A percentile compares a stretch with the other conserved stretches of the same genome.
Evolutionary conservation across 2,113 vertebrate genomes (phyloP).

Genomic region (Jacana jacana): DNA sequence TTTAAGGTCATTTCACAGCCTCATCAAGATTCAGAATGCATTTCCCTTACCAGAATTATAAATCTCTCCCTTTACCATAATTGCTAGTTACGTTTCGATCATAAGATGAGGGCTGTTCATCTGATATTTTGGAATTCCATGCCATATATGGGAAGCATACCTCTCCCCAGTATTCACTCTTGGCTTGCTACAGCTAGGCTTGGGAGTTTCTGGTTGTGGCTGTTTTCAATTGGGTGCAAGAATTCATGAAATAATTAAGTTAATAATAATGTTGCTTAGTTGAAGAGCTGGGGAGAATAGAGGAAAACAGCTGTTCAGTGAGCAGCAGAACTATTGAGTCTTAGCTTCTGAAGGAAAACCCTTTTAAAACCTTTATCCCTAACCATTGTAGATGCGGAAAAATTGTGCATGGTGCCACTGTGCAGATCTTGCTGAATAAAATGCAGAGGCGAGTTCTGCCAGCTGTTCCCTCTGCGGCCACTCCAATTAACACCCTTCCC

Average conservation of each 20-base stretch:
- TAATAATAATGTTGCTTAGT: neutral
- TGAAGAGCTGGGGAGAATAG: neutral
- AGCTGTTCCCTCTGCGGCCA: rapidly evolving
- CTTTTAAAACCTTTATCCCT: neutral
- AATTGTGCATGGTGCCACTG: rapidly evolving
- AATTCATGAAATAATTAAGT: constrained; percentile 27
- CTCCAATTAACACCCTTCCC: neutral
- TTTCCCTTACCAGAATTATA: neutral
- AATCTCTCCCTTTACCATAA: neutral
- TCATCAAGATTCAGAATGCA: neutral
- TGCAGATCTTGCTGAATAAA: neutral
- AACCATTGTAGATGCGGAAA: no score
- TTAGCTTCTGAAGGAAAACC: neutral
- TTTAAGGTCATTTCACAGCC: neutral
- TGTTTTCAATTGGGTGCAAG: constrained; percentile 6
- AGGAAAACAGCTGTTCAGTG: neutral
- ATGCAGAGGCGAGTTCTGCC: neutral
- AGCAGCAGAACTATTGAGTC: neutral
- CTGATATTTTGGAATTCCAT: constrained; percentile 11
- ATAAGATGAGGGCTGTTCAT: constrained; percentile 12
- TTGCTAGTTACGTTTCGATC: constrained; percentile 2
- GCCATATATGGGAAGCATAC: constrained; percentile 32
- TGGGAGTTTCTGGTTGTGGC: constrained; percentile 6
- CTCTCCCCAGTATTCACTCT: constrained; percentile 24
- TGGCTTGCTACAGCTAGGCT: constrained; percentile 8